These are phyloP conservation scores for Neria commutata DNA, from an alignment of 2,888 invertebrate species.

Conservation along the genomic window DNA sequence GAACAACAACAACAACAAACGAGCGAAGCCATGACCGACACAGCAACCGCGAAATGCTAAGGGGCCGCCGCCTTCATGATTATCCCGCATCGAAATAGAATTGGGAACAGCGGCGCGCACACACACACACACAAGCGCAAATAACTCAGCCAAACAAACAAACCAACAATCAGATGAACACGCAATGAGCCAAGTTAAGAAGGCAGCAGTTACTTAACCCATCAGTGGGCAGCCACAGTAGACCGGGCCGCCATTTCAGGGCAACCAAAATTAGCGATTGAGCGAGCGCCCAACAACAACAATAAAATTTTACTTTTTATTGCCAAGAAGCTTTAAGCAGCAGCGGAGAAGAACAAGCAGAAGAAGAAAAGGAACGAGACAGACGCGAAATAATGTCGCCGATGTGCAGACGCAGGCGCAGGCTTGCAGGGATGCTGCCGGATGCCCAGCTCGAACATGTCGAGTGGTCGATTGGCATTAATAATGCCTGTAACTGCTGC, in stretches of 20 bases:
- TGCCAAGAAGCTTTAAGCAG: too few relatives aligned
- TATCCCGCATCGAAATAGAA: too few relatives aligned
- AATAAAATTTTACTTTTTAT: constrained; percentile 2
- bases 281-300: background rate
- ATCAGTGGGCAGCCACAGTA: background rate
- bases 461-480: too few relatives aligned
- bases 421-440: too few relatives aligned
- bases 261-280: background rate
- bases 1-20: background rate
- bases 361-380: background rate
- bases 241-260: background rate
- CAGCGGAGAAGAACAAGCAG: background rate
- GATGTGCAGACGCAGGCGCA: too few relatives aligned
- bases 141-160: background rate
- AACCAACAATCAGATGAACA: background rate
- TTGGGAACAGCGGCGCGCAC: too few relatives aligned
- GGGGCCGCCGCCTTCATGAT: background rate
- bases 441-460: too few relatives aligned
- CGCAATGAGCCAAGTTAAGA: background rate
- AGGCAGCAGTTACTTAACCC: background rate
- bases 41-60: background rate
- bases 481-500: too few relatives aligned
- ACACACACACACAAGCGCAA: background rate
- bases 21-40: background rate
- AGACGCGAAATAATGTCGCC: too few relatives aligned